phyloP scores from a whole-genome alignment of 2,797 vertebrate genomes.

The Arremon aurantiirostris region DNA sequence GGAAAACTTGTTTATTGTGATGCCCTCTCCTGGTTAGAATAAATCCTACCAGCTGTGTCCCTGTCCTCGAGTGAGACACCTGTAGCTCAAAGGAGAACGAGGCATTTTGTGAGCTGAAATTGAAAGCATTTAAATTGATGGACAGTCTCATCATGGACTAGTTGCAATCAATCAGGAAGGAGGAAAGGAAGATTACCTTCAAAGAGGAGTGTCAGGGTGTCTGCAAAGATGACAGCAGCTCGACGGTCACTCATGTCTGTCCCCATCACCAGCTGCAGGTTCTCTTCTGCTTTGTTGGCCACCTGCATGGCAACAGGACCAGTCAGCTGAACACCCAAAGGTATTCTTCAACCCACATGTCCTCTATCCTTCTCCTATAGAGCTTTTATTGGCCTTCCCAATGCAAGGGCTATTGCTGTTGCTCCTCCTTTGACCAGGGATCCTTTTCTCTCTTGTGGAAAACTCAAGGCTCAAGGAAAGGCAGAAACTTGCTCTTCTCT shows the following conservation, averaged over 20 bases:
- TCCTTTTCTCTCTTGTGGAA: background rate
- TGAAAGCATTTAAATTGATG: background rate
- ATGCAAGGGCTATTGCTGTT: background rate
- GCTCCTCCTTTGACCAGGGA: background rate
- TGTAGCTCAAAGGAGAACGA: background rate
- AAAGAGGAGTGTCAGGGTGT: conserved; percentile 92
- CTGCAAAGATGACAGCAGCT: conserved; percentile 90
- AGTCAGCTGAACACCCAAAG: background rate
- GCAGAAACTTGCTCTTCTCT: background rate
- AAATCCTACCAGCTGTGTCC: background rate
- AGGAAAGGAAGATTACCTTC: conserved; percentile 80
- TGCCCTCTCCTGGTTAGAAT: background rate
- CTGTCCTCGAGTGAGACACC: background rate
- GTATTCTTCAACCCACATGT: background rate
- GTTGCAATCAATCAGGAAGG: background rate
- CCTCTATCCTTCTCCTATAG: background rate
- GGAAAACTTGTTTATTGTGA: background rate
- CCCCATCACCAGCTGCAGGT: conserved; percentile 87
- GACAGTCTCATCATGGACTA: background rate
- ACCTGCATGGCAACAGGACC: conserved; percentile 75
- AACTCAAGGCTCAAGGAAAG: background rate
- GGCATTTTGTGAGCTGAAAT: background rate
- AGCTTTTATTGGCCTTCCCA: background rate
- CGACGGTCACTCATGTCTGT: conserved; percentile 89
- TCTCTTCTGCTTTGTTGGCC: conserved; percentile 92